Evolutionary conservation across 2,113 vertebrate species (phyloP), one percentile per base, ranked within the genome.

Genomic region (Capreolus pygargus): DNA sequence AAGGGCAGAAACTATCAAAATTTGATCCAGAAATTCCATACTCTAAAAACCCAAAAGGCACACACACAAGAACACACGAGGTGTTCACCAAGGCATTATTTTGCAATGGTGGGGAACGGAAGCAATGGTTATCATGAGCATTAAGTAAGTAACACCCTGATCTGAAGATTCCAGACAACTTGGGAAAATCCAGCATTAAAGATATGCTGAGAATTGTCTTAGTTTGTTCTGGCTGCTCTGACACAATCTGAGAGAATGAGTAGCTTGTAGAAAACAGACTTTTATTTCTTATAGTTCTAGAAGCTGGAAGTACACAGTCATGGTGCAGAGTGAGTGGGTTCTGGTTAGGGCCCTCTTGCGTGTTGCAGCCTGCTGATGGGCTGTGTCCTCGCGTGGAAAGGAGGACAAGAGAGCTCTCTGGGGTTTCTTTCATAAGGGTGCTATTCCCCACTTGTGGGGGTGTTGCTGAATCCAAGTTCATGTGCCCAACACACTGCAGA

Each of bases 41-140:
- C 15, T 61, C 11, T 16, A n/a, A 78, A 86, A 86, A 36, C 55
- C 67, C 28, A 39, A 39, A 92, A 27, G 50, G 6, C 2, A 6
- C 50, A 19, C 2, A 60, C 2, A 57, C 0, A 55, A 1, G 10
- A 1, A 23, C 36, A 16, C 30, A 47, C 17, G 36, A 16, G 15
- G 14, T 47, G 45, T n/a, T 55, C 39, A 3, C 28, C 0, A 10
- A 17, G 13, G 15, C 28, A 2, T n/a, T 4, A 0, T 15, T 39
- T 79, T 39, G 23, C 1, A n/a, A 9, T 0, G 8, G 5, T 9
- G 17, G 15, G 43, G n/a, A 39, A 70, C 7, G 11, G 83, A 86
- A 79, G 33, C 11, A 23, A 30, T 3, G 64, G 16, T 21, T 61
- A 52, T 28, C 6, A 11, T 27, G 70, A 55, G 12, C 23, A 25